Evolutionary conservation across 2,113 vertebrate species (phyloP).

Genomic region (Chinchilla lanigera): DNA sequence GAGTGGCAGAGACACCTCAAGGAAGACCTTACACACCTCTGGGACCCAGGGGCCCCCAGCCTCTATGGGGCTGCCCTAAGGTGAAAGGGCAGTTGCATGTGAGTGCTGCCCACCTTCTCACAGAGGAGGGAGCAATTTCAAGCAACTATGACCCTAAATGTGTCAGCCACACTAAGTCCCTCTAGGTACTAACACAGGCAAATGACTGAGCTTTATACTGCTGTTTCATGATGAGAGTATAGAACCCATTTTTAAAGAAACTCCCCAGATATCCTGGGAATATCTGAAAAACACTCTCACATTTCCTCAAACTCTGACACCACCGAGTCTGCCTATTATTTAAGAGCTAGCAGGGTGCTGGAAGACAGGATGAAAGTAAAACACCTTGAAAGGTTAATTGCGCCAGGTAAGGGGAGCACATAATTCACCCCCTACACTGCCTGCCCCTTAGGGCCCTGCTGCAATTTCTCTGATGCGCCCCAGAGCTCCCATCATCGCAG

Average conservation of each 20-base stretch:
- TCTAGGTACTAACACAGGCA: neutral
- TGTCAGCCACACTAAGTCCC: neutral
- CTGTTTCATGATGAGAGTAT: neutral
- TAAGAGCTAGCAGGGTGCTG: neutral
- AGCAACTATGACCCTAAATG: neutral
- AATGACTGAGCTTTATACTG: neutral
- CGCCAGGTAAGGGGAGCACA: neutral
- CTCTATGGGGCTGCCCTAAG: neutral
- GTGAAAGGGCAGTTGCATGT: neutral
- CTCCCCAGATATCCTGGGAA: neutral
- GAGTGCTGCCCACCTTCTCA: neutral
- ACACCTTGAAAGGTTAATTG: neutral
- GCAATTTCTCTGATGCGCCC: neutral
- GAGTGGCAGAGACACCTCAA: neutral
- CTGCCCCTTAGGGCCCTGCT: too few relatives aligned
- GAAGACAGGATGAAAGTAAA: neutral
- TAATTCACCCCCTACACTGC: neutral
- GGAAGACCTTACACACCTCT: neutral
- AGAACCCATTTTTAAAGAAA: neutral
- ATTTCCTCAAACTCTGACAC: neutral
- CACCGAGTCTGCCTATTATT: neutral
- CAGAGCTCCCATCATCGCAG: neutral
- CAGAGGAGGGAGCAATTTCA: neutral
- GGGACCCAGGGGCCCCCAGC: neutral
- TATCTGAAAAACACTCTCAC: conserved; percentile 25